Evolutionary conservation across 2,888 invertebrate species (phyloP), one percentile per base, ranked within the genome.

Genomic region (Cryptops parisi): DNA sequence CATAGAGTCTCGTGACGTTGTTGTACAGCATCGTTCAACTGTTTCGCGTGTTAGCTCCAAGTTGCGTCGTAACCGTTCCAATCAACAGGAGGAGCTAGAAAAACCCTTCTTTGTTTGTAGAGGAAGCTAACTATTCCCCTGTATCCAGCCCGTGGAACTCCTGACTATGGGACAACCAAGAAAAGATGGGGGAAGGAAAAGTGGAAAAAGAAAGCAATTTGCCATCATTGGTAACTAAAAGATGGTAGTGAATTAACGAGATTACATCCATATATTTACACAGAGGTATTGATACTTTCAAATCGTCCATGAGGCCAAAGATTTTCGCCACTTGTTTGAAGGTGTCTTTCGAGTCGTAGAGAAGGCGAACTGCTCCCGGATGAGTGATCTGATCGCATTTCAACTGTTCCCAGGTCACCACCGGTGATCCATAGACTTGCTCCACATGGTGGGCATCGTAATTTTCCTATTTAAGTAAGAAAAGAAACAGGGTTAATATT

Each of bases 101-200:
- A 90, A 12, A 96, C 84, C 53, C 91, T 78, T 43, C 84, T 77
- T 2, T 81, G 82, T 57, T 81, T 81, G 60, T 82, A 82, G 69
- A 79, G 82, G 68, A 97, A 93, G 19, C 88, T 81, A n/a, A 98
- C 90, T 26, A 98, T 82, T 40, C 98, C 98, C 60, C 82, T 78
- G 68, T 98, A 98, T 1, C 90, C 96, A 5, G 94, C 93, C 57
- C 98, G 77, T 6, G 97, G 93, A 22, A 98, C 93, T 1, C 97
- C 97, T 67, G 94, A 96, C 93, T 97, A 72, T 47, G 74, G 72
- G 46, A 52, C 23, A 25, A n/a, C n/a, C n/a, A n/a, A n/a, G n/a
- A n/a, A n/a, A n/a, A n/a, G n/a, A n/a, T n/a, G n/a, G n/a, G n/a
- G n/a, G 19, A 12, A 43, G 23, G 17, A 3, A 2, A 2, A 1